A percentile compares a stretch with the other conserved stretches of the same genome.
Evolutionary conservation across 2,888 invertebrate species (phyloP).

Genomic region (Dasysyrphus albostriatus): DNA sequence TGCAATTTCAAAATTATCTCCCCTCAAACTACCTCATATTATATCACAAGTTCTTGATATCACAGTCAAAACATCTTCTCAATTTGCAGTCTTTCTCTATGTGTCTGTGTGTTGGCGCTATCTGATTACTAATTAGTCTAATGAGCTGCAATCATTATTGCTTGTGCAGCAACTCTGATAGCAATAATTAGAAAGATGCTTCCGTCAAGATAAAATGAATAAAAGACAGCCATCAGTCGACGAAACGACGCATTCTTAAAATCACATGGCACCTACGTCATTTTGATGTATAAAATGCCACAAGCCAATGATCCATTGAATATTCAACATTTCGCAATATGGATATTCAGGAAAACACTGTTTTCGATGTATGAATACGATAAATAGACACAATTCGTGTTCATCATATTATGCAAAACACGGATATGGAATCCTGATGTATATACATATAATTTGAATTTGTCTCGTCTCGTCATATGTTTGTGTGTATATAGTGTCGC

Average conservation of each 20-base stretch:
- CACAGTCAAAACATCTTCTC: background rate
- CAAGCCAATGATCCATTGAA: background rate
- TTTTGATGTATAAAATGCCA: background rate
- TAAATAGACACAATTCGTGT: background rate
- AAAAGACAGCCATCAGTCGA: background rate
- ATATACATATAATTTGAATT: conserved; percentile 54
- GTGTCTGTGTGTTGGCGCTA: background rate
- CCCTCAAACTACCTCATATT: background rate
- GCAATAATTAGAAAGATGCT: conserved; percentile 49
- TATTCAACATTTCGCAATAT: conserved; percentile 20
- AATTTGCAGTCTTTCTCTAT: background rate
- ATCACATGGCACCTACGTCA: background rate
- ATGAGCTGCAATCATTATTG: conserved; percentile 47
- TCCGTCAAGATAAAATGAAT: conserved; percentile 21
- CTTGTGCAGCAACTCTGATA: conserved; percentile 1
- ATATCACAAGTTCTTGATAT: background rate
- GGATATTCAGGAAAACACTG: conserved; percentile 4
- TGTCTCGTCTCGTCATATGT: conserved; percentile 40
- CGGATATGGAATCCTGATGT: conserved; percentile 43
- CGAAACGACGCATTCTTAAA: background rate
- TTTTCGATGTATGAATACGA: background rate
- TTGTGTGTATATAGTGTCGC: too few relatives aligned
- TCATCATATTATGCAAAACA: conserved; percentile 6
- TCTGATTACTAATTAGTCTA: conserved; percentile 59
- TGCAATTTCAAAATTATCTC: background rate